A percentile compares a stretch with the other conserved stretches of the same genome.
phyloP scores from a whole-genome alignment of 2,888 invertebrate genomes.

The Phyto melanocephala region DNA sequence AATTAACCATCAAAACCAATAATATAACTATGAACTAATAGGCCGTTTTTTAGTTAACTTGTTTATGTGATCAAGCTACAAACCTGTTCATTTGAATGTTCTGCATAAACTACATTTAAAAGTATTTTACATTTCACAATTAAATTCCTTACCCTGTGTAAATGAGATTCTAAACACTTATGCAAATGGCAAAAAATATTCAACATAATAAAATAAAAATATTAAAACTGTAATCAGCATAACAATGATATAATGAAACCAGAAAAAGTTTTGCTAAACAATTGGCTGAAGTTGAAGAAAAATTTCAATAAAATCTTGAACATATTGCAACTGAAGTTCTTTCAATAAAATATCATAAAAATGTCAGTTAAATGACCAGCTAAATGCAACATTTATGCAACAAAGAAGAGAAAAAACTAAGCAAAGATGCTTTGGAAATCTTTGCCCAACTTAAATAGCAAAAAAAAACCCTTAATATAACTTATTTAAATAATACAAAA shows the following conservation, averaged over 20 bases:
- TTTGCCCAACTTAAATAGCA: not conserved
- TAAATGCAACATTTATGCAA: conserved; percentile 55
- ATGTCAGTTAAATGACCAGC: conserved; percentile 59
- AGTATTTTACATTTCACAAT: not conserved
- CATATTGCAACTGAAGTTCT: conserved; percentile 39
- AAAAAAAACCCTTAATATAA: not conserved
- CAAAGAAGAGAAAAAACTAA: not conserved
- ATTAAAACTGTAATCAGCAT: conserved; percentile 35
- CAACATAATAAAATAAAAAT: conserved; percentile 6
- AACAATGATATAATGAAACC: conserved; percentile 45
- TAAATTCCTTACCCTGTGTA: not conserved
- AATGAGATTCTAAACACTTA: not conserved
- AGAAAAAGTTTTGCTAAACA: not conserved
- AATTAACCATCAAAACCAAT: no score
- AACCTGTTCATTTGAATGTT: no score
- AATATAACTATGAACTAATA: no score
- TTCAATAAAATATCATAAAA: conserved; percentile 50
- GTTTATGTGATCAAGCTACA: no score
- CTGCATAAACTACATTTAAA: no score
- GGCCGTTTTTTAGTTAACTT: no score
- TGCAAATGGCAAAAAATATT: conserved; percentile 19
- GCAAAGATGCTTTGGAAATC: not conserved
- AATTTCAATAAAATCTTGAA: conserved; percentile 35
- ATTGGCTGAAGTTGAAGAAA: not conserved
- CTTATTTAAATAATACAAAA: conserved; percentile 24